Base-by-base conservation (phyloP, 53 echinoderm and acorn worm species). In the Actinopyga echinites region DNA sequence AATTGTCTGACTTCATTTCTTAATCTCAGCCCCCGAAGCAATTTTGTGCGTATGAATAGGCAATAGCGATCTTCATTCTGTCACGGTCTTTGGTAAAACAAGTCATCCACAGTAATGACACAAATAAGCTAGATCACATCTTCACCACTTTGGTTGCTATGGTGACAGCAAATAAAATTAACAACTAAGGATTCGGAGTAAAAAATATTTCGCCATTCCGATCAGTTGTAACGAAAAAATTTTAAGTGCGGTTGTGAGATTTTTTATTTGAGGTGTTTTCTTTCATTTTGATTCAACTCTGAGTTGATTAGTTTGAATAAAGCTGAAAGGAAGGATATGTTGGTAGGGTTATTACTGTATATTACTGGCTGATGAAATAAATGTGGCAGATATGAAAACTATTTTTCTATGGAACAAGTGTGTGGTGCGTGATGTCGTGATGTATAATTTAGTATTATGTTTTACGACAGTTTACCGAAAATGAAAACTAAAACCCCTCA, bases 1-100 rank as follows among this genome's bases (percentile, higher is more conserved):
- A 71, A 71, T 71, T 71, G 71, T 71, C 71, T 71, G 71, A 71
- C 40, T 71, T 71, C 71, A 71, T 71, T 71, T 71, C 40, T 71
- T 42, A 71, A 71, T 24, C 26, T 44, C 25, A 71, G 45, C 44
- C 71, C 44, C 42, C 25, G 71, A 71, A 42, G 71, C 71, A 40
- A 71, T 71, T 71, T 71, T 71, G 71, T 71, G 71, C 38, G 36
- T 44, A 71, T 71, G 71, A 71, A 71, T 71, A 71, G 44, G 71
- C 44, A 71, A 71, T 71, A 15, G 49, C 49, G 17, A 49, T 49
- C 49, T 49, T 40, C 17, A 42, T 25, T 71, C 44, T 71, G 71
- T 71, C 71, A 71, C 13, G 71, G 71, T 71, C 40, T 71, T 71
- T 71, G 71, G 44, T 71, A 71, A 71, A 44, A 44, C 40, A 20